A percentile compares a stretch with the other conserved stretches of the same genome.
Evolutionary conservation across 2,113 vertebrate species (phyloP).

Genomic region (Nothoprocta perdicaria): DNA sequence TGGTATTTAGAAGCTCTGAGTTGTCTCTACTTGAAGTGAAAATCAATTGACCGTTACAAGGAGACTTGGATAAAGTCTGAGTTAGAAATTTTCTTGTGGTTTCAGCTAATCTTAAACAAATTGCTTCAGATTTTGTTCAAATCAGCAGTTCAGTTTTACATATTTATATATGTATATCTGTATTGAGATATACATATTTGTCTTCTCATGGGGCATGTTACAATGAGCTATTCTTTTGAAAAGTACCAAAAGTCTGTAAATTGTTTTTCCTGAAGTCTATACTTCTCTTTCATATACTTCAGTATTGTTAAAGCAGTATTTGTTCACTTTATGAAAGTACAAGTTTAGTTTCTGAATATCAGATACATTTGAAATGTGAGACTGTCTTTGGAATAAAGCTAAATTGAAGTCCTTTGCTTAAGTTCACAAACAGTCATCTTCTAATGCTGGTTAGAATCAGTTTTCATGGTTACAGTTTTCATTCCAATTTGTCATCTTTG

Average conservation of each 20-base stretch:
- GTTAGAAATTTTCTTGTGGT: not conserved
- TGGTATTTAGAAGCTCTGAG: not conserved
- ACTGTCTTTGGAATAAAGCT: not conserved
- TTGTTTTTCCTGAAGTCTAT: not conserved
- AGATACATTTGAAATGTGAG: too few relatives aligned
- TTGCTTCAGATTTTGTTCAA: not conserved
- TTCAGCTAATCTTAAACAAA: not conserved
- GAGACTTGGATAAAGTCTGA: not conserved
- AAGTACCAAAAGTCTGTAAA: not conserved
- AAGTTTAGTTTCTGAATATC: not conserved
- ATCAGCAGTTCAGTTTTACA: too few relatives aligned
- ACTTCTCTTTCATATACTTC: not conserved
- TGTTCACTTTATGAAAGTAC: not conserved
- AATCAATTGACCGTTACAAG: not conserved
- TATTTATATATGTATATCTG: too few relatives aligned
- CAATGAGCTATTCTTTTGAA: not conserved
- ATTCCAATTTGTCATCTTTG: not conserved
- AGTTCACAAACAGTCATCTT: not conserved
- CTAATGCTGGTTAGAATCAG: not conserved
- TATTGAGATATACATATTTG: too few relatives aligned
- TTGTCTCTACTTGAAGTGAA: not conserved
- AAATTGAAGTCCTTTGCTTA: not conserved
- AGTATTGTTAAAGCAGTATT: not conserved
- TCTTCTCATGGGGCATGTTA: not conserved
- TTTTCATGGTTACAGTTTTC: not conserved